Evolutionary conservation across 2,113 vertebrate species (phyloP).

Genomic region (Aleadryas rufinucha): DNA sequence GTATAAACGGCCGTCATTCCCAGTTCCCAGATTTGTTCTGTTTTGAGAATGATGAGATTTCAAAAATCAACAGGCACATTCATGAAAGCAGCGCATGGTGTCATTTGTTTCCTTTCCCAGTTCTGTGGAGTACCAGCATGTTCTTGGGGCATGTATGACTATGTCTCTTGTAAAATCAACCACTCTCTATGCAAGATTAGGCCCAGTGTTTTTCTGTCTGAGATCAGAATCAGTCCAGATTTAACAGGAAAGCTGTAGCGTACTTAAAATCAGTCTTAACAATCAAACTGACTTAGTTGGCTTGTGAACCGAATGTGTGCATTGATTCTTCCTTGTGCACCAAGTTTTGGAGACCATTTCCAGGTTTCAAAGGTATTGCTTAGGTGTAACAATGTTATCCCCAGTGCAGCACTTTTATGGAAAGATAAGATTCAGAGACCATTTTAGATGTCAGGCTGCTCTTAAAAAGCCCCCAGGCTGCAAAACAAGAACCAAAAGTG

Average conservation of each 20-base stretch:
- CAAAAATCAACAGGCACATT: not conserved
- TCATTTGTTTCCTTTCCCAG: slow-evolving; percentile 15
- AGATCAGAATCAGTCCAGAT: not conserved
- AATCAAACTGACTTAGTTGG: not conserved
- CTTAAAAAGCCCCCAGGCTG: not conserved
- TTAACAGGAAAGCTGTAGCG: not conserved
- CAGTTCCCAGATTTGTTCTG: slow-evolving; percentile 3
- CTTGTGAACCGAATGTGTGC: not conserved
- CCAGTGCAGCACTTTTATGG: not conserved
- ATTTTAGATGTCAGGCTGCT: not conserved
- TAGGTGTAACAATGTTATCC: not conserved
- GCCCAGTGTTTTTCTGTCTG: not conserved
- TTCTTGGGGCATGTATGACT: not conserved
- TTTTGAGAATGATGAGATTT: not conserved
- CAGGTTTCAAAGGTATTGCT: not conserved
- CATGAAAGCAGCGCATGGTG: not conserved
- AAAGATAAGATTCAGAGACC: not conserved
- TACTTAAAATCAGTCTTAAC: not conserved
- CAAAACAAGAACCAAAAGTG: not conserved
- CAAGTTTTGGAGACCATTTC: not conserved
- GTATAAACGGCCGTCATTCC: not conserved
- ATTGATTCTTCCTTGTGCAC: not conserved
- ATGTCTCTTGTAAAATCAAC: not conserved
- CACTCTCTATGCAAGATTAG: not conserved
- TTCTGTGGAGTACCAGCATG: not conserved